A percentile compares a stretch with the other conserved stretches of the same genome.
Evolutionary conservation across 1,140 invertebrate species (phyloP).

Genomic region (Kradibia gibbosae): DNA sequence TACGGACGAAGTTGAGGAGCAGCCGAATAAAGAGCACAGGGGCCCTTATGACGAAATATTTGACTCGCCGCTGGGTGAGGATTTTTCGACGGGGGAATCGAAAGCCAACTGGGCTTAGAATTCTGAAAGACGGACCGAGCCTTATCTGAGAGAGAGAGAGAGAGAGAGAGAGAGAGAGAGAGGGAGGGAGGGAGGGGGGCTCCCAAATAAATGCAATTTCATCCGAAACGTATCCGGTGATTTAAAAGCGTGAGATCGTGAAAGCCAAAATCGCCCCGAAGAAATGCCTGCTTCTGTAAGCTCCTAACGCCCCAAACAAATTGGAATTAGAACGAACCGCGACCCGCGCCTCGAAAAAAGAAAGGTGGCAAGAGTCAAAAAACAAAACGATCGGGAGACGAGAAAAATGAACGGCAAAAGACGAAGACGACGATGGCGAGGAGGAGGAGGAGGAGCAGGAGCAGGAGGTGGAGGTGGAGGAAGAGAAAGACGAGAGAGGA

Average conservation of each 20-base stretch:
- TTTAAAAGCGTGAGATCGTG: constrained; percentile 21
- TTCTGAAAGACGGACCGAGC: no score
- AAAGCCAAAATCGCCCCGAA: background rate
- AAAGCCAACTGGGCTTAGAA: no score
- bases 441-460: background rate
- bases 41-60: no score
- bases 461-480: background rate
- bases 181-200: background rate
- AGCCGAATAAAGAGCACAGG: no score
- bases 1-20: no score
- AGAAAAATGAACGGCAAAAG: no score
- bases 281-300: background rate
- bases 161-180: background rate
- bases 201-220: constrained; percentile 3
- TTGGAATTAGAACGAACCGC: constrained; percentile 15
- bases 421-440: no score
- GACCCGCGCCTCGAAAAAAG: background rate
- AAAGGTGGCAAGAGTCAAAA: background rate
- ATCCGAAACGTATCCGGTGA: background rate
- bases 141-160: no score
- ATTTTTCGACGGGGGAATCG: no score
- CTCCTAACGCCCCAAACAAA: background rate
- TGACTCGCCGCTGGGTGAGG: no score
- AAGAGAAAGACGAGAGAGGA: background rate
- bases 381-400: background rate